A percentile compares a stretch with the other conserved stretches of the same genome.
Conservation (phyloP, 2,888 invertebrate species). For the Tolmerus cingulatus region DNA sequence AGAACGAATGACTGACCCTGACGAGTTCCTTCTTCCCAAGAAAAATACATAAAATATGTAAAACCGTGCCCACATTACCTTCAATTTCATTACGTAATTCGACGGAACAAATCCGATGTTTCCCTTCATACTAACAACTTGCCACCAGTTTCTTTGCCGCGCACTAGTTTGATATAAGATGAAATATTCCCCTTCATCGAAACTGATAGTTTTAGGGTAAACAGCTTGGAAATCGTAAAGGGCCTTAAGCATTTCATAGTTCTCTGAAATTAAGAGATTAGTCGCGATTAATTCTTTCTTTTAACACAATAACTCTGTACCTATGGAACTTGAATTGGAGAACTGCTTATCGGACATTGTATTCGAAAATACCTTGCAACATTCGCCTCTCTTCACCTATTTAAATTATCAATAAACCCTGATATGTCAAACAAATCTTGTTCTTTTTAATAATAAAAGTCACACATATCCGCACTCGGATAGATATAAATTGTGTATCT, state of each 20-base stretch:
- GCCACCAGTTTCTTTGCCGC: constrained; percentile 88
- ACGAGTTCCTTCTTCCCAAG: neutral
- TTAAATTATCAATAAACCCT: constrained; percentile 18
- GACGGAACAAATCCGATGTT: constrained; percentile 87
- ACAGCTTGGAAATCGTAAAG: constrained; percentile 86
- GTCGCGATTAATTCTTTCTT: neutral
- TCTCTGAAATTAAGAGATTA: constrained; percentile 67
- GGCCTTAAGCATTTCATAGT: constrained; percentile 83
- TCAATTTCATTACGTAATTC: constrained; percentile 82
- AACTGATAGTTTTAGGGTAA: constrained; percentile 82
- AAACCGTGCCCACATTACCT: constrained; percentile 66
- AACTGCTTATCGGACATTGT: constrained; percentile 46
- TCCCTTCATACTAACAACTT: constrained; percentile 82
- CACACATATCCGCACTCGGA: neutral
- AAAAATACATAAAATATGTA: neutral
- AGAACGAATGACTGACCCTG: neutral
- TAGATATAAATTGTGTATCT: too few relatives aligned
- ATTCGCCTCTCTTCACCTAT: neutral
- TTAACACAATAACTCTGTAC: neutral
- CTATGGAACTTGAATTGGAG: constrained; percentile 1
- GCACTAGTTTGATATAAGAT: constrained; percentile 80
- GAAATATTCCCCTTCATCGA: constrained; percentile 81
- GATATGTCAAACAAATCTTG: neutral
- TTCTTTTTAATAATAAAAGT: neutral
- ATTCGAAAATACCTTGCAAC: neutral